Evolutionary conservation across 2,797 vertebrate species (phyloP), one percentile per base, ranked within the genome.

Genomic region (Cryptoprocta ferox): DNA sequence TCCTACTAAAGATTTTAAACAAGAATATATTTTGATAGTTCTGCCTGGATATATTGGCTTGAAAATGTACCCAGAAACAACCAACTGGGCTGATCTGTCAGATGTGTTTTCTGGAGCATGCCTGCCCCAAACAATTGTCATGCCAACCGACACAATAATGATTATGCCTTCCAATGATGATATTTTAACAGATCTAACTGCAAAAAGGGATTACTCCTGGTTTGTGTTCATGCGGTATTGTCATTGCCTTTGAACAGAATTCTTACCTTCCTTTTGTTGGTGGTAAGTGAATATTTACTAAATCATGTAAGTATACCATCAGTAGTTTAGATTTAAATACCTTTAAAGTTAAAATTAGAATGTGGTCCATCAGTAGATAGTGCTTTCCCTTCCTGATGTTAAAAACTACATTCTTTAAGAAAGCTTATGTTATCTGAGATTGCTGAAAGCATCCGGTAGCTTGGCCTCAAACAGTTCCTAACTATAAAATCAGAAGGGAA

Each of bases 71-170:
- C 30, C n/a, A 30, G 13, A 39, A 63, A 63, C 42, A 56, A 35
- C 6, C 5, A 24, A 18, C 0, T 0, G 35, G 13, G 32, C 2
- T 8, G 28, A 59, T 5, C 11, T 35, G 6, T 66, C 42, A 53
- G 39, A 4, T 66, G 30, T 45, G 30, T 50, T 75, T 80, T 75
- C 86, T 81, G n/a, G 30, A 88, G 35, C 12, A 35, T 26, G 35
- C 19, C 35, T 66, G 7, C 32, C 24, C 15, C 15, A 80, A 89
- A 37, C 24, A 95, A 28, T 3, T 66, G 53, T 63, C 75, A 48
- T 35, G 39, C 13, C 18, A 2, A 8, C 45, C 75, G 37, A 35
- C 26, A 68, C 8, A 39, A 39, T 39, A 30, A 87, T 56, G 73
- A 83, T 59, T 28, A 28, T 48, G 32, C 11, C 71, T 65, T 93